phyloP scores from a whole-genome alignment of 2,888 invertebrate genomes.

The Nemoura dubitans region DNA sequence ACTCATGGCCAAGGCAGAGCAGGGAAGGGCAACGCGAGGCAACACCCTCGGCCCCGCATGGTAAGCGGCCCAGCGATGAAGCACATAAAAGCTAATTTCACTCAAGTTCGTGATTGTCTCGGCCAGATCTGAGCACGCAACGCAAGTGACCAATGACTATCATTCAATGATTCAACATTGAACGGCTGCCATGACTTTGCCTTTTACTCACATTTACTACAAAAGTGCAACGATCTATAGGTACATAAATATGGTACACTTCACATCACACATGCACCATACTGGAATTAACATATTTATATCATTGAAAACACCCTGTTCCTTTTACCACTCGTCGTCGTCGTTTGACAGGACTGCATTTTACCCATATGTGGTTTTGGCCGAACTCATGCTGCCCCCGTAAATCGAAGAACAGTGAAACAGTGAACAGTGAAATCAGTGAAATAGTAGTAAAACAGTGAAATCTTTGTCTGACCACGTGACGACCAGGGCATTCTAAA shows the following conservation, averaged over 20 bases:
- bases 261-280: neutral
- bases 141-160: too few species aligned
- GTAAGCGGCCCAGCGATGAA: neutral
- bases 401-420: too few species aligned
- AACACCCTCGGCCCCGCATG: neutral
- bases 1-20: too few species aligned
- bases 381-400: too few species aligned
- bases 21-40: neutral
- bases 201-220: neutral
- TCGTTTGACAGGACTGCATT: neutral
- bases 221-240: neutral
- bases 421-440: too few species aligned
- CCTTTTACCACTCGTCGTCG: neutral
- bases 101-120: neutral
- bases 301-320: neutral
- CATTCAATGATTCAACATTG: neutral
- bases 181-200: neutral
- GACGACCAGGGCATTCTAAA: too few species aligned
- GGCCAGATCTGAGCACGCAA: neutral
- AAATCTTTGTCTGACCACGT: too few species aligned
- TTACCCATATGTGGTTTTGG: neutral
- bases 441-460: too few species aligned
- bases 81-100: neutral
- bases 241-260: too few species aligned
- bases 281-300: neutral